Evolutionary conservation across 1,140 invertebrate genomes (phyloP).

Genomic region (Ylistrum balloti): DNA sequence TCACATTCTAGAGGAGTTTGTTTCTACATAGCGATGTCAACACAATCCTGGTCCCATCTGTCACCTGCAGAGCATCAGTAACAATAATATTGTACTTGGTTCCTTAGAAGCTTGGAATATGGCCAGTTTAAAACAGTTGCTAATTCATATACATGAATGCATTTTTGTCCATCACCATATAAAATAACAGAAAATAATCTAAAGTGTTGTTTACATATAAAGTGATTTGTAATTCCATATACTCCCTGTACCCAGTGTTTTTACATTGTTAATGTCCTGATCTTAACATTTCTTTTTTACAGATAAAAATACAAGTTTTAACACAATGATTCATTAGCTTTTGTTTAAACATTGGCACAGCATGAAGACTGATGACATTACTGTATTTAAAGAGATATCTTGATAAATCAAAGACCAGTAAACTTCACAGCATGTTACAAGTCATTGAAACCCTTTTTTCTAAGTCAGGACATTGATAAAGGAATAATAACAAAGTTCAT

Average conservation of each 20-base stretch:
- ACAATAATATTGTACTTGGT: background rate
- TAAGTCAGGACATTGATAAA: background rate
- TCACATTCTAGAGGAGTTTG: background rate
- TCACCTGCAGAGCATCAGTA: background rate
- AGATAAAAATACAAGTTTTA: too few species aligned
- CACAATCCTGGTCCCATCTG: background rate
- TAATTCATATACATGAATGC: background rate
- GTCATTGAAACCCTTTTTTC: background rate
- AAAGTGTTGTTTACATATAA: background rate
- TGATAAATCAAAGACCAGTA: too few species aligned
- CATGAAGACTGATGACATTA: too few species aligned
- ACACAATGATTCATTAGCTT: too few species aligned
- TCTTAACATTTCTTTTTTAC: too few species aligned
- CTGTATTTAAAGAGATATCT: too few species aligned
- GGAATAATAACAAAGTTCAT: background rate
- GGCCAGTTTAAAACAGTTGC: background rate
- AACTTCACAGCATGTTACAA: too few species aligned
- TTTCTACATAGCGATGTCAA: background rate
- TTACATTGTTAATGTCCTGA: too few species aligned
- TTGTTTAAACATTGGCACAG: too few species aligned
- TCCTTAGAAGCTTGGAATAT: background rate
- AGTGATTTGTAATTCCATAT: background rate
- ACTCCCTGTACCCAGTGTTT: too few species aligned
- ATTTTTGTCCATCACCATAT: background rate
- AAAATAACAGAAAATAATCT: background rate